A percentile compares a stretch with the other conserved stretches of the same genome.
phyloP scores from a whole-genome alignment of 2,113 vertebrate species.

The Orientallactaga bullata region DNA sequence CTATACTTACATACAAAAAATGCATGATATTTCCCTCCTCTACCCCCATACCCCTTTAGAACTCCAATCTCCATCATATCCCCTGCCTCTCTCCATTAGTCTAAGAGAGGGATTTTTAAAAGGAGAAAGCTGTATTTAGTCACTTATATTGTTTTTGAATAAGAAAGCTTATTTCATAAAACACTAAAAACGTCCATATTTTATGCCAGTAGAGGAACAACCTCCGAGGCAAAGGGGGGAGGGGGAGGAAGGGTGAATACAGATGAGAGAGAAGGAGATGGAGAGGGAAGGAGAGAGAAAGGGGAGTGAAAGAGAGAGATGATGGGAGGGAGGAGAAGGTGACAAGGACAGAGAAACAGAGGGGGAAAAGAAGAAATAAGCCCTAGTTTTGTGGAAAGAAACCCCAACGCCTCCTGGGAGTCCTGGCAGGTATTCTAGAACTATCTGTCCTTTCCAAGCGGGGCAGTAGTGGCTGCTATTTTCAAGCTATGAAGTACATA shows the following conservation, averaged over 20 bases:
- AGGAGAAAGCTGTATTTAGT: conserved; percentile 44
- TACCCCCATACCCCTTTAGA: too few species aligned
- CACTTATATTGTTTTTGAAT: conserved; percentile 8
- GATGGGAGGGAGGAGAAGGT: not conserved
- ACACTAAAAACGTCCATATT: not conserved
- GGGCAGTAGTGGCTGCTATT: not conserved
- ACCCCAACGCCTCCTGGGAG: not conserved
- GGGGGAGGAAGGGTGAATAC: not conserved
- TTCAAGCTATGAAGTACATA: conserved; percentile 24
- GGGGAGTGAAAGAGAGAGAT: too few species aligned
- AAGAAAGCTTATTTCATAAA: conserved; percentile 38
- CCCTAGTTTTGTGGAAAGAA: not conserved
- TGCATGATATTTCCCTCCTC: too few species aligned
- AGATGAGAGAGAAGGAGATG: not conserved
- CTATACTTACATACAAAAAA: too few species aligned
- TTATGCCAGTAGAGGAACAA: not conserved
- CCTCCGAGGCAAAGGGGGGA: not conserved
- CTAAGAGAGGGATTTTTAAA: not conserved
- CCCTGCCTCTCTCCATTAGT: too few species aligned
- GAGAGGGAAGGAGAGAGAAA: too few species aligned
- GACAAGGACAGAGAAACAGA: not conserved
- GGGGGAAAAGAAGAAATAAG: not conserved
- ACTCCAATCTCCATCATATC: too few species aligned
- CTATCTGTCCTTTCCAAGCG: not conserved
- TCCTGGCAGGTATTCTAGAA: not conserved